Base-by-base conservation (phyloP, 2,797 vertebrate species). In the Petrocephalus schoutedeni region DNA sequence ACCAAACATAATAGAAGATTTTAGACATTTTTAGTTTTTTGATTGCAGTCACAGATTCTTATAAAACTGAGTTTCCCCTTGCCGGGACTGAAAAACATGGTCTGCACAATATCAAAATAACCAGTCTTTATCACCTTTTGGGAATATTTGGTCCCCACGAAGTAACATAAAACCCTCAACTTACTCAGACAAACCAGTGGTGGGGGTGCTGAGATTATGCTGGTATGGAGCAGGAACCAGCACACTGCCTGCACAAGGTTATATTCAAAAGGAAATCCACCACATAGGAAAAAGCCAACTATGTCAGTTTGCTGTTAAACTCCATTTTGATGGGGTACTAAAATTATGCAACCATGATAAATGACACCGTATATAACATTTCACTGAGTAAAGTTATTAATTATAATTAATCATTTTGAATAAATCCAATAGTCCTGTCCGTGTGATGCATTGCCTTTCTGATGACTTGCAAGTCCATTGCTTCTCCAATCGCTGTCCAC, bases 381-480 rank as follows among this genome's bases (percentile, higher is more conserved):
- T 92, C 90, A 88, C 89, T 67, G 89, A 90, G 86, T 91, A 89
- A 92, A 88, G 88, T 88, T 88, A 94, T 94, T 93, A 94, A 94
- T 95, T 94, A 92, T 91, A 91, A 92, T 92, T 93, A 94, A 94
- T 94, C 92, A 91, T 91, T 89, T 77, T 92, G 91, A 91, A 91
- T 90, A 89, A 91, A 89, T 90, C 89, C 91, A 92, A 92, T 93
- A 91, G 89, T 89, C 91, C 90, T 92, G 93, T 93, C 92, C 89
- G 85, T 91, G 91, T 94, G 92, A 94, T 94, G 91, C 91, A 94
- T 93, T 91, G 87, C 91, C 87, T 92, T 86, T 90, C 89, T 89
- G 89, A 92, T 88, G 89, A 90, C 88, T 88, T 86, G 49, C 89
- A 87, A 88, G 86, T 85, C 88, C 87, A 91, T 88, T 74, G 57